Base-by-base conservation (phyloP, 2,888 invertebrate genomes). In the Diarsia mendica region DNA sequence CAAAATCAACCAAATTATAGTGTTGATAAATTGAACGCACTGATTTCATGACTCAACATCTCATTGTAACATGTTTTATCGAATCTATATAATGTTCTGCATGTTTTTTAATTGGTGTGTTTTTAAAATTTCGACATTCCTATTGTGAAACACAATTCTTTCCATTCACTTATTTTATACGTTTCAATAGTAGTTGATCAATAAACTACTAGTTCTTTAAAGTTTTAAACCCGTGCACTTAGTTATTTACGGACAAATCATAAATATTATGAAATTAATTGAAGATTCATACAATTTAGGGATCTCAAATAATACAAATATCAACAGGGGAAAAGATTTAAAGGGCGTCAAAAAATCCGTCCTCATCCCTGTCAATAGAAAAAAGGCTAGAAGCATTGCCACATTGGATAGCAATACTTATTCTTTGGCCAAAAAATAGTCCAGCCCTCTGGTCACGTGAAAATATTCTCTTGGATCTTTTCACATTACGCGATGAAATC, bases 31-130 rank as follows among this genome's bases (percentile, higher is more conserved):
- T 44, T 63, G 13, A n/a, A n/a, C 39, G 44, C 39, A 6, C 1
- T 44, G 15, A 39, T 44, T n/a, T 44, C 39, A 46, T 48, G 13
- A 51, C 49, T 23, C 46, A 60, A 48, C 20, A 53, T 66, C 6
- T 75, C 39, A 48, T 23, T 33, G 53, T 61, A n/a, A 46, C 39
- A 20, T 63, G 44, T 66, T 66, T 67, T 48, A 66, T 39, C 4
- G 10, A 39, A 60, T 33, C 8, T 10, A n/a, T n/a, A n/a, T n/a
- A 44, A 67, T 68, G 20, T 58, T 66, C 18, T 67, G 76, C 85
- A 79, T 82, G 75, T 61, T 72, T 73, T 66, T 48, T 51, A 44
- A 44, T 72, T 44, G 46, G 53, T 75, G 4, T 68, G 20, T 72
- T 65, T 65, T 68, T 13, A 46, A 63, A 67, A 80, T 28, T 61